phyloP scores from a whole-genome alignment of 92 coral and sea anemone genomes.

The Parazoanthus swiftii region DNA sequence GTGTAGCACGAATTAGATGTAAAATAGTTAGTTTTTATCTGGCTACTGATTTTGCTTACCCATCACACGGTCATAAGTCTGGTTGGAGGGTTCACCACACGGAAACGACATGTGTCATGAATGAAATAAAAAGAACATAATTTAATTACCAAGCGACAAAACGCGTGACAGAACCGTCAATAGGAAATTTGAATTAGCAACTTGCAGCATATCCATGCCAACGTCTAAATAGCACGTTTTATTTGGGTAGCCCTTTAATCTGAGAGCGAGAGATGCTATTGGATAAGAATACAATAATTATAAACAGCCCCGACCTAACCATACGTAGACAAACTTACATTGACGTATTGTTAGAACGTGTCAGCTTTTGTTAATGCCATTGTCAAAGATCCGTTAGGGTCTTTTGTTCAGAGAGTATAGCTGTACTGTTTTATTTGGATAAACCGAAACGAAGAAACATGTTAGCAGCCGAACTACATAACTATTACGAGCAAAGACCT shows the following conservation, averaged over 20 bases:
- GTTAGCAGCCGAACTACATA: not conserved
- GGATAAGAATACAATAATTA: too few relatives aligned
- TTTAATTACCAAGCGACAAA: not conserved
- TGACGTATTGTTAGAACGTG: too few relatives aligned
- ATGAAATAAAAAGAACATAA: constrained; percentile 11
- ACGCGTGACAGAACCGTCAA: not conserved
- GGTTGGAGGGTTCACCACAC: constrained; percentile 14
- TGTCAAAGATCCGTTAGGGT: too few relatives aligned
- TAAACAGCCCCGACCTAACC: too few relatives aligned
- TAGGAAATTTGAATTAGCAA: not conserved
- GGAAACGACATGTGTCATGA: constrained; percentile 11
- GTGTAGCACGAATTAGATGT: not conserved
- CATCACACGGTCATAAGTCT: constrained; percentile 99
- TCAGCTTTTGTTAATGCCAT: too few relatives aligned
- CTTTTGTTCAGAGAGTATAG: too few relatives aligned
- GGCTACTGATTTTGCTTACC: constrained; percentile 61
- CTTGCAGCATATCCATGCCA: not conserved
- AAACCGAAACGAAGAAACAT: not conserved
- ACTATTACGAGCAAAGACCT: not conserved
- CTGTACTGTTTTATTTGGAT: not conserved
- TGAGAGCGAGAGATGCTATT: too few relatives aligned
- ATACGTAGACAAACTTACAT: too few relatives aligned
- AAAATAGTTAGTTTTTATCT: not conserved
- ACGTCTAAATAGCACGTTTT: not conserved
- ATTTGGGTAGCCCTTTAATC: too few relatives aligned